Evolutionary conservation across 2,888 invertebrate species (phyloP).

Genomic region (Drosophila macrospina): DNA sequence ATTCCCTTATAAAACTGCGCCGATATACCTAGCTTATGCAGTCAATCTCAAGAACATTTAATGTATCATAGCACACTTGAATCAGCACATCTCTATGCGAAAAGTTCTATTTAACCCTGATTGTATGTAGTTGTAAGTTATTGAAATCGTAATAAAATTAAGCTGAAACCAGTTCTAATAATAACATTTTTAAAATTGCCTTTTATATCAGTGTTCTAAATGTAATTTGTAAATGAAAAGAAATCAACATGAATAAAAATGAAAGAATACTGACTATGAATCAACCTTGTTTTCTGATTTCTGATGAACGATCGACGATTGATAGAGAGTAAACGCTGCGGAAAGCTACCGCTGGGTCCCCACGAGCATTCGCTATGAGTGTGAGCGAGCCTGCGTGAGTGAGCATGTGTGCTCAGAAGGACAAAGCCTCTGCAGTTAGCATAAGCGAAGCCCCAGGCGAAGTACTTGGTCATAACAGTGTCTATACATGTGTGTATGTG

Average conservation of each 20-base stretch:
- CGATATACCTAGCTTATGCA: conserved; percentile 37
- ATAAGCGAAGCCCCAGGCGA: too few relatives aligned
- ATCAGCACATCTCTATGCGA: conserved; percentile 43
- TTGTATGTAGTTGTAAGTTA: conserved; percentile 73
- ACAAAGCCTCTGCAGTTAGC: too few relatives aligned
- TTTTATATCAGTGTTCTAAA: conserved; percentile 37
- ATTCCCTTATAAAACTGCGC: conserved; percentile 15
- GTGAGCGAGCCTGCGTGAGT: too few relatives aligned
- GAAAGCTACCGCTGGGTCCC: too few relatives aligned
- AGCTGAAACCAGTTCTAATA: conserved; percentile 69
- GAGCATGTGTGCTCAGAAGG: too few relatives aligned
- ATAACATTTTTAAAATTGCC: conserved; percentile 38
- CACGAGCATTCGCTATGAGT: too few relatives aligned
- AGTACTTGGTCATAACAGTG: too few relatives aligned
- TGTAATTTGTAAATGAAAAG: conserved; percentile 31
- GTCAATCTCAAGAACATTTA: conserved; percentile 57
- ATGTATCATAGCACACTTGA: conserved; percentile 46
- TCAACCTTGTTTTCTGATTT: neutral
- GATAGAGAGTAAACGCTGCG: too few relatives aligned
- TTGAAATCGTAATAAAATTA: conserved; percentile 74
- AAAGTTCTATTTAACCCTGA: conserved; percentile 63
- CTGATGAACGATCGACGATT: too few relatives aligned
- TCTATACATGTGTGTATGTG: too few relatives aligned
- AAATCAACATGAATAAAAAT: conserved; percentile 28
- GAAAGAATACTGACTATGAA: conserved; percentile 23